phyloP scores from a whole-genome alignment of 2,113 vertebrate genomes.

The Peromyscus leucopus region DNA sequence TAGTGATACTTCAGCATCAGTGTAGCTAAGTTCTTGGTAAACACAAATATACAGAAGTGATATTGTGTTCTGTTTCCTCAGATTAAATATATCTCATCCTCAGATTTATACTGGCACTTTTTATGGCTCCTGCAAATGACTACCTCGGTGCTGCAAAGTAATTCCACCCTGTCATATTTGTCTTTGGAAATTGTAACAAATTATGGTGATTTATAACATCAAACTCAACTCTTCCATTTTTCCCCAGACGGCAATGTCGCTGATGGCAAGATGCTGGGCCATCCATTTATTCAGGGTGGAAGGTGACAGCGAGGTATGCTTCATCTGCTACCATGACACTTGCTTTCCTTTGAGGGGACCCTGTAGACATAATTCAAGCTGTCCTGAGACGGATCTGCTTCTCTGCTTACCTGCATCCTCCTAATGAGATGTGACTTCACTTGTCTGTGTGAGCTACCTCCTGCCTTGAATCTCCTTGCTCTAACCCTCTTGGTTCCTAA shows the following conservation, averaged over 20 bases:
- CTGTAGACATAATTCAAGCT: slow-evolving; percentile 93
- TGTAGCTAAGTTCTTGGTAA: slow-evolving; percentile 84
- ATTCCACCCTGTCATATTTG: slow-evolving; percentile 98
- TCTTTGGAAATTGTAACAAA: slow-evolving; percentile 98
- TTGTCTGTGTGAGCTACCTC: slow-evolving; percentile 67
- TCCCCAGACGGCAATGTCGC: slow-evolving; percentile 88
- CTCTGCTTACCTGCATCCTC: slow-evolving; percentile 86
- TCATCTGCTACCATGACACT: slow-evolving; percentile 91
- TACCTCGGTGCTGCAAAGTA: slow-evolving; percentile 91
- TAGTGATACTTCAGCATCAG: slow-evolving; percentile 58
- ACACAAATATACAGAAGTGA: slow-evolving; percentile 84
- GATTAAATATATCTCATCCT: slow-evolving; percentile 91
- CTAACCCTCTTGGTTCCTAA: slow-evolving; percentile 73
- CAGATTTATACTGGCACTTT: slow-evolving; percentile 94
- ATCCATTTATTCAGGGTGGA: slow-evolving; percentile 92
- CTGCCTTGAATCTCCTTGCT: slow-evolving; percentile 81
- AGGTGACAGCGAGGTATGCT: slow-evolving; percentile 94
- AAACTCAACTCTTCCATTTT: slow-evolving; percentile 90
- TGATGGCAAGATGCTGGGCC: slow-evolving; percentile 93
- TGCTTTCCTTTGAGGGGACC: slow-evolving; percentile 90
- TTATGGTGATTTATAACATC: slow-evolving; percentile 94
- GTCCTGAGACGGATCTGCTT: slow-evolving; percentile 76
- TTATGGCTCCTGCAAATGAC: slow-evolving; percentile 95
- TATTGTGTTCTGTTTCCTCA: slow-evolving; percentile 84
- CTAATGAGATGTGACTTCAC: slow-evolving; percentile 91